Percentiles rank a stretch among this genome's conserved stretches.
These are phyloP conservation scores for Fukomys damarensis DNA, from an alignment of 2,113 vertebrate genomes.

Conservation along the genomic window DNA sequence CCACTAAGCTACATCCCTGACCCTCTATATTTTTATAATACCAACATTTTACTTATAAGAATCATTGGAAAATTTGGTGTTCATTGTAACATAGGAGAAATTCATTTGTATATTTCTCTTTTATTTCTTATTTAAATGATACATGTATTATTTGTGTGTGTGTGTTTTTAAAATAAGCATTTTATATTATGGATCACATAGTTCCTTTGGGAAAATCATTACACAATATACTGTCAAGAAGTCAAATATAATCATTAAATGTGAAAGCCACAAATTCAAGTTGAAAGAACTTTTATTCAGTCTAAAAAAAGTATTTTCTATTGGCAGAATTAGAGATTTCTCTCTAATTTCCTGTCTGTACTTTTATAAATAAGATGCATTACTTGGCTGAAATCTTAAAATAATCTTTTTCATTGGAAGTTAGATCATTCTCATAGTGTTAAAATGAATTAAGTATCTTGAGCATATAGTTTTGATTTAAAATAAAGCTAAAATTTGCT, in stretches of 20 bases:
- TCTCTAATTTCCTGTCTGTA: conserved; percentile 75
- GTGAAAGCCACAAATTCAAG: conserved; percentile 66
- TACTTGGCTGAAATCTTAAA: conserved; percentile 70
- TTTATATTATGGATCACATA: background rate
- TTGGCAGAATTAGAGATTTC: conserved; percentile 81
- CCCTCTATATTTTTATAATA: conserved; percentile 47
- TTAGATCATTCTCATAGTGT: conserved; percentile 76
- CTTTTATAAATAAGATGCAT: conserved; percentile 78
- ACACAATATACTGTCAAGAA: conserved; percentile 21
- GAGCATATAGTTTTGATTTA: conserved; percentile 82
- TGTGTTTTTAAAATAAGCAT: background rate
- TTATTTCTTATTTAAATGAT: conserved; percentile 31
- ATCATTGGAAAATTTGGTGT: background rate
- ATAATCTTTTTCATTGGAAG: conserved; percentile 68
- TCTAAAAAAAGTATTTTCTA: conserved; percentile 77
- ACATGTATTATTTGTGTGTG: background rate
- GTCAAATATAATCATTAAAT: conserved; percentile 23
- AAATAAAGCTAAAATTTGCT: conserved; percentile 82
- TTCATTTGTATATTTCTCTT: conserved; percentile 17
- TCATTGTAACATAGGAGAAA: conserved; percentile 4
- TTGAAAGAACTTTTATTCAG: conserved; percentile 82
- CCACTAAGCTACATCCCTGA: background rate
- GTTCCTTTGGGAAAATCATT: conserved; percentile 27
- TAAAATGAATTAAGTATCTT: conserved; percentile 86
- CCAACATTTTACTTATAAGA: background rate